Evolutionary conservation across 2,113 vertebrate species (phyloP).

Genomic region (Toxostoma redivivum): DNA sequence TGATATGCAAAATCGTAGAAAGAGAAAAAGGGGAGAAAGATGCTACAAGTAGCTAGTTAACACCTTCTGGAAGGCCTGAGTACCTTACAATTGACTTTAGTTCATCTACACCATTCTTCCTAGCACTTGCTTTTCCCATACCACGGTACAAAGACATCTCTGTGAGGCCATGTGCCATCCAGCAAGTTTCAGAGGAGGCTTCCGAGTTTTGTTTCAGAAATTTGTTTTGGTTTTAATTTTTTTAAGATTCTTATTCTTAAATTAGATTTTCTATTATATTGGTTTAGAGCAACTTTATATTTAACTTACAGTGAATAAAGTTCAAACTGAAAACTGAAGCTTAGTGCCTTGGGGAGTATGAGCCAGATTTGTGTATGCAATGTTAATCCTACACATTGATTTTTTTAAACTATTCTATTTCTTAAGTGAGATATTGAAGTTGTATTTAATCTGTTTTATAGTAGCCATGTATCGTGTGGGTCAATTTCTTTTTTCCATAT

Average conservation of each 20-base stretch:
- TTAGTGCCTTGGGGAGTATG: neutral
- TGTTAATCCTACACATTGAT: neutral
- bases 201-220: neutral
- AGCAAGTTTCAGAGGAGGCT: neutral
- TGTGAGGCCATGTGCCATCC: neutral
- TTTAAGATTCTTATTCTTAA: neutral
- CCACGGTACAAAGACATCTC: neutral
- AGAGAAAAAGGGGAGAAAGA: fast-evolving
- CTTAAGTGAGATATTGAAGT: neutral
- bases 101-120: neutral
- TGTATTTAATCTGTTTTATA: neutral
- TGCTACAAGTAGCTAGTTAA: neutral
- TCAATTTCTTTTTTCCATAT: neutral
- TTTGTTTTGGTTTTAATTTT: neutral
- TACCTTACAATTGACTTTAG: neutral
- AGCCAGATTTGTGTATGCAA: neutral
- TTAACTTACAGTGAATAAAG: neutral
- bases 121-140: too few relatives aligned
- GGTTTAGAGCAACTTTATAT: neutral
- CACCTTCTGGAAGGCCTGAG: neutral
- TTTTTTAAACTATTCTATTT: neutral
- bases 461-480: neutral
- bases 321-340: neutral
- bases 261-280: neutral
- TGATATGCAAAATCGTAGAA: neutral